Evolutionary conservation across 2,888 invertebrate species (phyloP).

Genomic region (Gari tellinella): DNA sequence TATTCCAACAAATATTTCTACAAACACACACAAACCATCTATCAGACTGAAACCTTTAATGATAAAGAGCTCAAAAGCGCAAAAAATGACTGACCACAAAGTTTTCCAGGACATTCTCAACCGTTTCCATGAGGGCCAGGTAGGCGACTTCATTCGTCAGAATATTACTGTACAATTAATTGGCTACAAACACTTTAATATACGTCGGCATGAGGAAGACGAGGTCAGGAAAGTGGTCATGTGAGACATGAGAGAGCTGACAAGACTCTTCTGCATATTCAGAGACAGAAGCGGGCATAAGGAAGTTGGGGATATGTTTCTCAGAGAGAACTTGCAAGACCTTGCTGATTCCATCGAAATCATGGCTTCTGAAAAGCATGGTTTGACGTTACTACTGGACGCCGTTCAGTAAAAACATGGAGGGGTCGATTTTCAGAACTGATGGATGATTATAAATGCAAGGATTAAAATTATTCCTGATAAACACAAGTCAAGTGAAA

Average conservation of each 20-base stretch:
- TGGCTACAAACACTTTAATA: constrained; percentile 8
- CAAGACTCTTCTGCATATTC: neutral
- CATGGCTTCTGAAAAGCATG: neutral
- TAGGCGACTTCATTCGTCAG: constrained; percentile 19
- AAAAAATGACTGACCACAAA: too few relatives aligned
- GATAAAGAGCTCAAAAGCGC: neutral
- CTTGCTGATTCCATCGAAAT: neutral
- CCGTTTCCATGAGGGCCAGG: constrained; percentile 21
- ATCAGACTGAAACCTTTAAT: too few relatives aligned
- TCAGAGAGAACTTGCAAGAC: constrained; percentile 2
- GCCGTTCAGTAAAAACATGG: constrained; percentile 4
- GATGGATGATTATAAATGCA: neutral
- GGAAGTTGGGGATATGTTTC: neutral
- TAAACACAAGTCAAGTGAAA: constrained; percentile 10
- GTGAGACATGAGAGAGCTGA: constrained; percentile 7
- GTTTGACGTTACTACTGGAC: neutral
- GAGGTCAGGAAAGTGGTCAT: constrained; percentile 8
- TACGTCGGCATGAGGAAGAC: constrained; percentile 7
- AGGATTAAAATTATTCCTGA: constrained; percentile 2
- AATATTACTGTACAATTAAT: constrained; percentile 7
- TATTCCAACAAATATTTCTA: constrained; percentile 28
- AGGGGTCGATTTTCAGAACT: neutral
- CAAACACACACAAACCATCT: constrained; percentile 12
- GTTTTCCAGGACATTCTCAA: constrained; percentile 6
- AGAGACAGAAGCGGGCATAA: neutral